phyloP scores from a whole-genome alignment of 1,140 invertebrate genomes.

The Anastrepha ludens region DNA sequence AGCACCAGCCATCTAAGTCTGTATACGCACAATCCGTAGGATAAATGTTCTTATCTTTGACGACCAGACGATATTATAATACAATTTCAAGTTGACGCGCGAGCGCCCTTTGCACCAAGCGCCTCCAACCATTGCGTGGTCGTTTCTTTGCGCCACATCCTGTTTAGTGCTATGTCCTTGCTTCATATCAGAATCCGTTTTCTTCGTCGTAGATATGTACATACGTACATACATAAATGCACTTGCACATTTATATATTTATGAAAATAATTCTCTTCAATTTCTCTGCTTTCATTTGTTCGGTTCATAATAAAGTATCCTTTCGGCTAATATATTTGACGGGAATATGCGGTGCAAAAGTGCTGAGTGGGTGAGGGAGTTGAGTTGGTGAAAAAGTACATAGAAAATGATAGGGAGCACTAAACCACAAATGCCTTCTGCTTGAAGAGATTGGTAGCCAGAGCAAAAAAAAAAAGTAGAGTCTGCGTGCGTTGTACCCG shows the following conservation, averaged over 20 bases:
- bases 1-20: not conserved
- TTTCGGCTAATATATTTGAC: slow-evolving; percentile 13
- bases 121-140: not conserved
- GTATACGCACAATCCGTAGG: slow-evolving; percentile 66
- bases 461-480: not conserved
- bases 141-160: not conserved
- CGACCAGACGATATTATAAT: slow-evolving; percentile 74
- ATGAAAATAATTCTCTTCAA: not conserved
- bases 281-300: not conserved
- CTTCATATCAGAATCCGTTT: not conserved
- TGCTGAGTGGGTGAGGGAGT: not conserved
- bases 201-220: not conserved
- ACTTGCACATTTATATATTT: not conserved
- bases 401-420: not conserved
- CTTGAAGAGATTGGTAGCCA: not conserved
- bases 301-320: not conserved
- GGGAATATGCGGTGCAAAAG: slow-evolving; percentile 5
- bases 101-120: not conserved
- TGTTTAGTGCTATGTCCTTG: not conserved
- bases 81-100: slow-evolving; percentile 60
- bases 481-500: not conserved
- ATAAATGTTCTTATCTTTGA: slow-evolving; percentile 73
- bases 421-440: not conserved
- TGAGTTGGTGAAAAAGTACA: not conserved
- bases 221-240: not conserved